Conservation (phyloP, 2,113 vertebrate species). For the Ptychochromis oligacanthus region DNA sequence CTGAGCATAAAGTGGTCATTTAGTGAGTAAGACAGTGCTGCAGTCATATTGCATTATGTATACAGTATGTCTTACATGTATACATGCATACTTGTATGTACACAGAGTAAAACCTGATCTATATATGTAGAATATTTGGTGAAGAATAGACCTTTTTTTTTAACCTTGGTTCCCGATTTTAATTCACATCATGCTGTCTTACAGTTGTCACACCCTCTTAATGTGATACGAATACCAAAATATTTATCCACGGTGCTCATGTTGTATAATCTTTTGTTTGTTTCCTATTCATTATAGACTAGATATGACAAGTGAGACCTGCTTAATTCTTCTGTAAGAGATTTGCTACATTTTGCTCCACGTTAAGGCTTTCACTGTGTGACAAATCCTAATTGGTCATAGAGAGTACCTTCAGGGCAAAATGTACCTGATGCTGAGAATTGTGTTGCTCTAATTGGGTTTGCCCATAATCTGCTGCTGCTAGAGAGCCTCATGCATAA, state of each 20-base stretch:
- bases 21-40: not conserved
- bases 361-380: slow-evolving; percentile 70
- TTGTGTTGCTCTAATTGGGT: slow-evolving; percentile 78
- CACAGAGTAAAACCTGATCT: not conserved
- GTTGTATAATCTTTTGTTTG: slow-evolving; percentile 64
- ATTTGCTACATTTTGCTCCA: slow-evolving; percentile 58
- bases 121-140: not conserved
- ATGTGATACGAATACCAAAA: slow-evolving; percentile 45
- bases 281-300: slow-evolving; percentile 66
- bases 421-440: slow-evolving; percentile 77
- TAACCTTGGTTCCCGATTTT: slow-evolving; percentile 36
- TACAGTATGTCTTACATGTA: not conserved
- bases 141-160: not conserved
- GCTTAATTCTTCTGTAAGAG: slow-evolving; percentile 64
- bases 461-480: slow-evolving; percentile 74
- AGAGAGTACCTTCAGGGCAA: slow-evolving; percentile 74
- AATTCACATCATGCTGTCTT: slow-evolving; percentile 24
- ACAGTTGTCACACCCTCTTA: slow-evolving; percentile 58
- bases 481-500: slow-evolving; percentile 70
- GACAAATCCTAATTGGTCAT: slow-evolving; percentile 80
- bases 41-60: not conserved
- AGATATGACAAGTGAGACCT: slow-evolving; percentile 70
- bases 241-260: slow-evolving; percentile 54
- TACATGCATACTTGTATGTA: not conserved
- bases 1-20: not conserved